Evolutionary conservation across 2,888 invertebrate genomes (phyloP).

Genomic region (Marasmarcha lunaedactyla): DNA sequence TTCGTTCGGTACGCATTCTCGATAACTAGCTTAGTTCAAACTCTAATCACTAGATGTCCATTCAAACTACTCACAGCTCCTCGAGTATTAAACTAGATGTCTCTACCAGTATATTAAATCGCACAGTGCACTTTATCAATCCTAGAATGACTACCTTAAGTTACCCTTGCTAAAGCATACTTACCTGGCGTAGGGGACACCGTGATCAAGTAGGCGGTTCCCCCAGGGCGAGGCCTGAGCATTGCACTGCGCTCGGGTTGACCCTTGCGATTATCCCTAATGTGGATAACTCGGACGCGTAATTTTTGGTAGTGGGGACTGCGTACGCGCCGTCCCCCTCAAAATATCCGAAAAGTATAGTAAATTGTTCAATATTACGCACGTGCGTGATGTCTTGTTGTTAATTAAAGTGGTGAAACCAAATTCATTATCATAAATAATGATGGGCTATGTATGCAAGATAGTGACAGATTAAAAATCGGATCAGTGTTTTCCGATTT

Average conservation of each 20-base stretch:
- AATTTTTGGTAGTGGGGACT: constrained; percentile 9
- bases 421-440: too few species aligned
- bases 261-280: constrained; percentile 9
- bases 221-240: constrained; percentile 8
- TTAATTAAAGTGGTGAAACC: too few species aligned
- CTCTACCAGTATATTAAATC: neutral
- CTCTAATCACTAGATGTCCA: too few species aligned
- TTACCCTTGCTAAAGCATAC: constrained; percentile 1
- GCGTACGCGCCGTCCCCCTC: constrained; percentile 8
- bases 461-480: too few species aligned
- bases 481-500: too few species aligned
- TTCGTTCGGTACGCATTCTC: too few species aligned
- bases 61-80: too few species aligned
- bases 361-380: too few species aligned
- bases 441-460: too few species aligned
- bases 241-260: constrained; percentile 8
- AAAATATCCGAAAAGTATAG: neutral
- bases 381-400: too few species aligned
- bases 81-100: neutral
- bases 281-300: constrained; percentile 9
- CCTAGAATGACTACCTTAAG: neutral
- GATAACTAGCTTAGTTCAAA: too few species aligned
- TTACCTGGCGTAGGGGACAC: constrained; percentile 8
- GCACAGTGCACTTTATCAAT: neutral
- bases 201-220: constrained; percentile 9